Percentiles rank a stretch among this genome's conserved stretches.
These are phyloP conservation scores for Aphyosemion australe DNA, from an alignment of 2,113 vertebrate species.

Conservation along the genomic window DNA sequence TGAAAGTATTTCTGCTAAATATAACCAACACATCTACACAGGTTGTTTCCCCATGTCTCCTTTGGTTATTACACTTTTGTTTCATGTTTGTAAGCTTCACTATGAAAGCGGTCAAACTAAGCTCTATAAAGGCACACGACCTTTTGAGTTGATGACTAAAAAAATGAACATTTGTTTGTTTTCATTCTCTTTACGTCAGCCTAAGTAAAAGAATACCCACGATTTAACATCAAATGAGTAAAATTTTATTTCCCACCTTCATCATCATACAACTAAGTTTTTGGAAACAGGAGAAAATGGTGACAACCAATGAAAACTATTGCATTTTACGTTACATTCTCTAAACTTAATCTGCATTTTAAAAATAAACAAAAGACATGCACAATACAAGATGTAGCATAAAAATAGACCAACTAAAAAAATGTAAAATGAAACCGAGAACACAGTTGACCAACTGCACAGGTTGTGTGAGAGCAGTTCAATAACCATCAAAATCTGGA, in stretches of 20 bases:
- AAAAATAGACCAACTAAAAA: slow-evolving; percentile 59
- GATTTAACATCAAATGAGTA: slow-evolving; percentile 50
- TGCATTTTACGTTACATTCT: slow-evolving; percentile 63
- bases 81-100: too few relatives aligned
- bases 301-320: slow-evolving; percentile 55
- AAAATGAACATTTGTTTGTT: too few relatives aligned
- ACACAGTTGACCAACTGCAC: slow-evolving; percentile 53
- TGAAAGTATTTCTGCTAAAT: too few relatives aligned
- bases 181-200: too few relatives aligned
- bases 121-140: too few relatives aligned
- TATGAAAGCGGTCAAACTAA: too few relatives aligned
- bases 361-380: slow-evolving; percentile 56
- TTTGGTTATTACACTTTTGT: too few relatives aligned
- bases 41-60: too few relatives aligned
- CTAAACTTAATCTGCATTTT: slow-evolving; percentile 57
- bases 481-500: slow-evolving; percentile 82
- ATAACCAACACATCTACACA: too few relatives aligned
- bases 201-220: neutral
- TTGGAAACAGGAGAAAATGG: slow-evolving; percentile 47
- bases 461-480: slow-evolving; percentile 57
- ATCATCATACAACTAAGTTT: slow-evolving; percentile 46
- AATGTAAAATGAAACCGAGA: slow-evolving; percentile 41
- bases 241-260: slow-evolving; percentile 74
- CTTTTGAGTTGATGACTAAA: too few relatives aligned
- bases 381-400: slow-evolving; percentile 62